Evolutionary conservation across 2,888 invertebrate genomes (phyloP), one percentile per base, ranked within the genome.

Genomic region (Thereva unica): DNA sequence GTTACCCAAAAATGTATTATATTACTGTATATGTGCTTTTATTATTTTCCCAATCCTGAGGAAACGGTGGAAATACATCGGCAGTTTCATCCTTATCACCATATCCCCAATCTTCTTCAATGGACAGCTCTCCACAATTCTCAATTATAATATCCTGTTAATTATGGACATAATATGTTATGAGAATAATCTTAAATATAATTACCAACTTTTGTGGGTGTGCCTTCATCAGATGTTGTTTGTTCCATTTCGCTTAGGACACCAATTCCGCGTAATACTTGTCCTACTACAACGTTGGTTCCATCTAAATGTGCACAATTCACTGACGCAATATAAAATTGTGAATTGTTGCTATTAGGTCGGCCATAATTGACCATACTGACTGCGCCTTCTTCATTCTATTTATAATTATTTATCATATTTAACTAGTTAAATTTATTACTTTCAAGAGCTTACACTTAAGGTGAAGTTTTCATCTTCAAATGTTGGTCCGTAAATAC

Each of bases 401-500:
- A 40, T 34, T 80, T 89, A 84, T 40, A 55, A 42, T 10, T 49
- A 41, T 59, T 34, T 6, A 53, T 23, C 8, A 12, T 7, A 38
- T 50, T 59, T 53, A 53, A 59, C 54, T 9, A 47, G 23, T 61
- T 10, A 55, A 40, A 63, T 34, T 35, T 56, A n/a, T 6, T 6
- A 6, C 40, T 34, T 44, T 45, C 23, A 12, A 12, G 5, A 49
- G 74, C 76, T 76, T 78, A 89, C 88, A 77, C 78, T 82, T 70
- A 91, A 76, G 65, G 78, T 80, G 76, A 95, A 93, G 78, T 91
- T 92, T 83, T 98, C 97, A 85, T 97, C 96, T 72, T 92, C 89
- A 80, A 97, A 98, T 57, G 85, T 84, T 9, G 86, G 84, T 6
- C 97, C 97, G 78, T 96, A 98, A 73, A 98, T 97, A 75, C 96